Percentiles rank a stretch among this genome's conserved stretches.
phyloP scores from a whole-genome alignment of 2,888 invertebrate genomes.

The Drosophila bunnanda region DNA sequence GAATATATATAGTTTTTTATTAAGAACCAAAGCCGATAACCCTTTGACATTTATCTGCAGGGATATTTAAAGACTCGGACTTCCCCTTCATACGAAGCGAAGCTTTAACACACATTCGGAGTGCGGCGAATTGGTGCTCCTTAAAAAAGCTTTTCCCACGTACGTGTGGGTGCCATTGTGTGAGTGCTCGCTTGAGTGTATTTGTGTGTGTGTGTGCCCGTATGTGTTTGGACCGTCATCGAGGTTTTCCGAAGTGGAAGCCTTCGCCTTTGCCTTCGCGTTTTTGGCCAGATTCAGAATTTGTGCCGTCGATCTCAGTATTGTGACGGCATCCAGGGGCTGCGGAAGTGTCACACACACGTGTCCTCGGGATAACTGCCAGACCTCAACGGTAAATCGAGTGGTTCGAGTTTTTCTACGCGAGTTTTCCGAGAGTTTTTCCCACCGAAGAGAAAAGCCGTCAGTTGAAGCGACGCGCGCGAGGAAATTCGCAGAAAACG shows the following conservation, averaged over 20 bases:
- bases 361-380: conserved; percentile 31
- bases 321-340: conserved; percentile 56
- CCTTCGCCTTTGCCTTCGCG: conserved; percentile 42
- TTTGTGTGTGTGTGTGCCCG: conserved; percentile 11
- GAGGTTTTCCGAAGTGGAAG: conserved; percentile 31
- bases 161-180: neutral
- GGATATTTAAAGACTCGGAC: neutral
- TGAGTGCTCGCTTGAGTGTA: neutral
- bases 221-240: conserved; percentile 25
- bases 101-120: conserved; percentile 48
- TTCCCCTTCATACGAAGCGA: conserved; percentile 6
- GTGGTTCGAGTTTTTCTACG: conserved; percentile 14
- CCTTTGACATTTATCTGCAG: neutral
- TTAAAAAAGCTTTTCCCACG: conserved; percentile 15
- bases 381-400: conserved; percentile 26
- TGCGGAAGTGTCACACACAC: conserved; percentile 59
- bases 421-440: conserved; percentile 24
- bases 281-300: conserved; percentile 29
- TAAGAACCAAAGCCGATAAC: neutral
- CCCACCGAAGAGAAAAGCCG: conserved; percentile 17
- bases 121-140: conserved; percentile 34
- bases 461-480: conserved; percentile 23
- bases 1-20: neutral
- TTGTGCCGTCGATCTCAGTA: conserved; percentile 53
- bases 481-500: conserved; percentile 7